phyloP scores from a whole-genome alignment of 2,888 invertebrate genomes.

The Camponotus fellah region DNA sequence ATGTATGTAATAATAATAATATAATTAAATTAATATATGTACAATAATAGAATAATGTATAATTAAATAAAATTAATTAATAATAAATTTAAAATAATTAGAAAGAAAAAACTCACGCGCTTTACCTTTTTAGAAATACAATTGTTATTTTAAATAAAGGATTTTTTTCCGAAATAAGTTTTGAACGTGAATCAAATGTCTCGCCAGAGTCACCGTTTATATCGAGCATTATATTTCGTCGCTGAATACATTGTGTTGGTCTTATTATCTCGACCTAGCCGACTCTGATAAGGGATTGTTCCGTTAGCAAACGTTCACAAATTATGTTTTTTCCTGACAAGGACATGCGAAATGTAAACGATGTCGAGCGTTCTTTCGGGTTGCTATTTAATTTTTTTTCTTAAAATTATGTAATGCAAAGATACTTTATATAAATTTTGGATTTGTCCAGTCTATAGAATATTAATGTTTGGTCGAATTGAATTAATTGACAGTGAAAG shows the following conservation, averaged over 20 bases:
- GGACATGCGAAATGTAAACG: conserved; percentile 12
- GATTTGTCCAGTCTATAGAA: neutral
- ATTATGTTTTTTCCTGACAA: conserved; percentile 34
- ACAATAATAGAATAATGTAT: too few species aligned
- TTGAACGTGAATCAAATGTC: neutral
- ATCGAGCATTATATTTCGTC: conserved; percentile 15
- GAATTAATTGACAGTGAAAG: neutral
- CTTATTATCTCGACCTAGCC: conserved; percentile 30
- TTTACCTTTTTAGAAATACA: neutral
- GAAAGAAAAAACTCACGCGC: neutral
- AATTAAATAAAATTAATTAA: neutral
- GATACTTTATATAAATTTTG: neutral
- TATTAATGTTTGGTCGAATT: neutral
- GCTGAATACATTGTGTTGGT: neutral
- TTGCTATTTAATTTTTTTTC: conserved; percentile 1
- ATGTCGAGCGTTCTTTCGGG: neutral
- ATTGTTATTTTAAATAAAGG: neutral
- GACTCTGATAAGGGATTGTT: conserved; percentile 30
- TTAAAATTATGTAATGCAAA: neutral
- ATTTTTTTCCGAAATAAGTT: neutral
- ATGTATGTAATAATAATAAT: neutral
- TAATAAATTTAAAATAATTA: neutral
- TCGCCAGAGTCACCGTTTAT: neutral
- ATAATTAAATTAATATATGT: neutral
- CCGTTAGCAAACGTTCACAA: conserved; percentile 28